Evolutionary conservation across 2,113 vertebrate genomes (phyloP).

Genomic region (Lophotis ruficrista): DNA sequence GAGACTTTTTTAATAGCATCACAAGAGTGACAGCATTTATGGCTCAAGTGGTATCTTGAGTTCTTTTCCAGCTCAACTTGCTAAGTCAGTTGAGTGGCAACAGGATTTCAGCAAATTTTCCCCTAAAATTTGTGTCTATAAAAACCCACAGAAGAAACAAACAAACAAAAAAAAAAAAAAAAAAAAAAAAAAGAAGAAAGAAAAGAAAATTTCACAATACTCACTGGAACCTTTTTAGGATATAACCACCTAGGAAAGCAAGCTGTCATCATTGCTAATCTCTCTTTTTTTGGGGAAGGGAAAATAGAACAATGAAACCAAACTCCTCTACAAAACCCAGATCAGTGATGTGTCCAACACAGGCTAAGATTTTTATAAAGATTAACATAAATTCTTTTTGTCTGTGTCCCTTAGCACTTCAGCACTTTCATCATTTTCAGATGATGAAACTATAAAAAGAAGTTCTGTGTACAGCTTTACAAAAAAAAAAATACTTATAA

Average conservation of each 20-base stretch:
- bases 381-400: neutral
- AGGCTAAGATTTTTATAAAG: neutral
- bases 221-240: neutral
- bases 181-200: neutral
- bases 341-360: neutral
- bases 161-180: neutral
- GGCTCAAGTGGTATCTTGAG: conserved; percentile 2
- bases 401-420: neutral
- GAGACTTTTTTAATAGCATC: conserved; percentile 27
- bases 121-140: neutral
- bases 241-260: neutral
- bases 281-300: neutral
- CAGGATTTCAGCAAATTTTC: neutral
- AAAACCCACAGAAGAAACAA: neutral
- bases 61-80: neutral
- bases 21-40: conserved; percentile 25
- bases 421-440: too few species aligned
- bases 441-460: neutral
- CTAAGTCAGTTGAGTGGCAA: neutral
- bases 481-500: neutral
- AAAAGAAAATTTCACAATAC: neutral
- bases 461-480: neutral
- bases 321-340: neutral
- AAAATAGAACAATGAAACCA: neutral
- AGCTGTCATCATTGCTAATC: neutral